phyloP scores from a whole-genome alignment of 2,113 vertebrate species.

The Urocolius indicus region DNA sequence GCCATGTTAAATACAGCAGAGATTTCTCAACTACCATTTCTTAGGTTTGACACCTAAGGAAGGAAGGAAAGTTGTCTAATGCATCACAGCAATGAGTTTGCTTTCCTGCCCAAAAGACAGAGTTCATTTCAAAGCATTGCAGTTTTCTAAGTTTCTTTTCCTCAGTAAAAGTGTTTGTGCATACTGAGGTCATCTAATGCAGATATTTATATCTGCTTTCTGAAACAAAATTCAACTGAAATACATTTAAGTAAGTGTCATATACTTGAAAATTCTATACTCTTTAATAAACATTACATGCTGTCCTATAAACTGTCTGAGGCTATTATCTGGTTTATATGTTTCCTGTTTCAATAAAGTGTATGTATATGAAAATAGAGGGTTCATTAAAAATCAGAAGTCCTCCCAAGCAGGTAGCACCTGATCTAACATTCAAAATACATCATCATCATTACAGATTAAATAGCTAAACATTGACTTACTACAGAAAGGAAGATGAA shows the following conservation, averaged over 20 bases:
- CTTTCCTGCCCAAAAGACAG: background rate
- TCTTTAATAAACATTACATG: background rate
- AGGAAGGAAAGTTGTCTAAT: background rate
- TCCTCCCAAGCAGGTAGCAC: background rate
- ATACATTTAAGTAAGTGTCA: background rate
- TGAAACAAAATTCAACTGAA: background rate
- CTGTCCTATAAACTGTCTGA: background rate
- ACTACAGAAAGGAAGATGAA: background rate
- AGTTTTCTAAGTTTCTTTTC: background rate
- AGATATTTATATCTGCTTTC: background rate
- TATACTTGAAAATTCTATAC: background rate
- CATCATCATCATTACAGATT: background rate
- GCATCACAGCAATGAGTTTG: background rate
- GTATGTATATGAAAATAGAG: background rate
- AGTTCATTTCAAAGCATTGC: background rate
- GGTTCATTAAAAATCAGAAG: background rate
- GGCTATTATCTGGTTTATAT: background rate
- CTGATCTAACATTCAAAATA: background rate
- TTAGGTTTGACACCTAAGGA: background rate
- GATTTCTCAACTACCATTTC: conserved; percentile 26
- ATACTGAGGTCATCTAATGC: background rate
- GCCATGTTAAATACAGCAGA: background rate
- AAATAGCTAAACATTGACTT: background rate
- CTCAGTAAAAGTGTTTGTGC: background rate
- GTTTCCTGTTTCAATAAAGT: background rate